phyloP scores from a whole-genome alignment of 2,888 invertebrate genomes.

The Leptarthrus brevirostris region DNA sequence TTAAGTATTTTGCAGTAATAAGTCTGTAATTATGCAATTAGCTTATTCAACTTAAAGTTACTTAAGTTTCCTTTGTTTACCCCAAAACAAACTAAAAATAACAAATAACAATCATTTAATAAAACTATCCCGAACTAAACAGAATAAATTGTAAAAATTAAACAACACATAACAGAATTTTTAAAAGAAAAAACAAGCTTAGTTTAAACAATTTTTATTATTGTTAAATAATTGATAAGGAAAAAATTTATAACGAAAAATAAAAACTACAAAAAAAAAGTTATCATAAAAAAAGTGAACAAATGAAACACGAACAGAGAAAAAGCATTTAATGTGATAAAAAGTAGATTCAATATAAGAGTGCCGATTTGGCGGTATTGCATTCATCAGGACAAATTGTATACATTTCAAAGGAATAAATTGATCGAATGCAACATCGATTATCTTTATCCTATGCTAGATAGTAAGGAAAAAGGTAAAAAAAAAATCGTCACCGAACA shows the following conservation, averaged over 20 bases:
- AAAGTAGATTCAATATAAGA: slow-evolving; percentile 53
- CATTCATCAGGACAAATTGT: slow-evolving; percentile 25
- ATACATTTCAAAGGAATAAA: slow-evolving; percentile 40
- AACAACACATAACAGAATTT: slow-evolving; percentile 18
- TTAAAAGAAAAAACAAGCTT: slow-evolving; percentile 21
- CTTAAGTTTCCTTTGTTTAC: no score
- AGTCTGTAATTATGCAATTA: no score
- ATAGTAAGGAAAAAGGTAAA: slow-evolving; percentile 5
- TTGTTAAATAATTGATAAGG: slow-evolving; percentile 51
- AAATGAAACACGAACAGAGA: slow-evolving; percentile 50
- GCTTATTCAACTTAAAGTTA: no score
- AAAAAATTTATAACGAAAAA: slow-evolving; percentile 43
- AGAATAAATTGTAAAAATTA: no score
- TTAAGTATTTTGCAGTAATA: no score
- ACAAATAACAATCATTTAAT: no score
- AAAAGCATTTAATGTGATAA: slow-evolving; percentile 57
- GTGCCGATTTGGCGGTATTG: slow-evolving; percentile 25
- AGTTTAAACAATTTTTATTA: slow-evolving; percentile 44
- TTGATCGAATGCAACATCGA: slow-evolving; percentile 23
- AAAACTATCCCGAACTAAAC: no score
- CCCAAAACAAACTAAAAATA: neutral
- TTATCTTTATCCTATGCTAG: neutral
- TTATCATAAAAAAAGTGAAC: slow-evolving; percentile 50
- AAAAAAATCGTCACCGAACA: slow-evolving; percentile 22
- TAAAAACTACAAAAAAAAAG: slow-evolving; percentile 46